Percentiles rank a stretch among this genome's conserved stretches.
Conservation (phyloP, 2,113 vertebrate genomes). For the Cyphomyrus discorhynchus region DNA sequence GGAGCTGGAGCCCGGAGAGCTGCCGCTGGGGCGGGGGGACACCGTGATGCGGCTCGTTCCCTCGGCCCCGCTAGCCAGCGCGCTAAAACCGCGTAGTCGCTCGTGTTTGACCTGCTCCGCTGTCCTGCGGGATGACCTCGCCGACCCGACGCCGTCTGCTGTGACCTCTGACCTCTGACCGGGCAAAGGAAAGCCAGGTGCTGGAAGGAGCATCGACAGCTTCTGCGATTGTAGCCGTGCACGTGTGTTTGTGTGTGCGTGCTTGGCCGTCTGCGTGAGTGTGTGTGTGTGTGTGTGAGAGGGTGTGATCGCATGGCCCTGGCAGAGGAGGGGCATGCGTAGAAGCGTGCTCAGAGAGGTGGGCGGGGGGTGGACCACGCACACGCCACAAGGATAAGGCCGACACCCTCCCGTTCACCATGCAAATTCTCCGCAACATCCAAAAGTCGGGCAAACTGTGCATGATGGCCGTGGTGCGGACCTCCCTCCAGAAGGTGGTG, state of each 20-base stretch:
- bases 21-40: not conserved
- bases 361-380: slow-evolving; percentile 73
- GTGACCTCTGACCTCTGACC: slow-evolving; percentile 19
- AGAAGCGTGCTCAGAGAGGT: slow-evolving; percentile 73
- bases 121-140: not conserved
- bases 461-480: slow-evolving; percentile 99
- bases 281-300: slow-evolving; percentile 29
- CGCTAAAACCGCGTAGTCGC: not conserved
- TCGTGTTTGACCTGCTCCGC: not conserved
- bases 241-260: slow-evolving; percentile 44
- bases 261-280: slow-evolving; percentile 5
- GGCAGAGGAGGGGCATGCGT: slow-evolving; percentile 28
- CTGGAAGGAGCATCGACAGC: not conserved
- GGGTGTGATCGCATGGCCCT: slow-evolving; percentile 1
- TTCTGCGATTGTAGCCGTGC: slow-evolving; percentile 24
- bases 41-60: not conserved
- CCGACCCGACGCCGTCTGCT: not conserved
- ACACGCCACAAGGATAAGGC: slow-evolving; percentile 76
- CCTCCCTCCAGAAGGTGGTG: slow-evolving; percentile 99
- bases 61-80: not conserved
- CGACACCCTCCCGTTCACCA: slow-evolving; percentile 82
- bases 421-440: slow-evolving; percentile 88
- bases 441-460: slow-evolving; percentile 93
- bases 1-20: not conserved
- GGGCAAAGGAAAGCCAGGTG: not conserved